Conservation (phyloP, 2,113 vertebrate species). For the Solea solea region DNA sequence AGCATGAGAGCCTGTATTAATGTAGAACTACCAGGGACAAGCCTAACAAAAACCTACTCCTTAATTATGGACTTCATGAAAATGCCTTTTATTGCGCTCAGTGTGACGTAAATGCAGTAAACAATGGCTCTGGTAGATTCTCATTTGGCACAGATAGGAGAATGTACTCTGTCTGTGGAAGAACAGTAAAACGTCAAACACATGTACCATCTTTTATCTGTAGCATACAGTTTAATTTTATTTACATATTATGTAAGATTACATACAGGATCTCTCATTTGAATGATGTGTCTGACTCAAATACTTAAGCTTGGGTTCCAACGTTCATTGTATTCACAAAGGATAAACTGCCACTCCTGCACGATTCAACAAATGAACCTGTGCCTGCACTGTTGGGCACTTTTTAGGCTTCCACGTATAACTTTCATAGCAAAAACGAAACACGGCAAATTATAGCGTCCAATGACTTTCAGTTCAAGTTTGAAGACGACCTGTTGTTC, state of each 20-base stretch:
- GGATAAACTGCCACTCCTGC: too few relatives aligned
- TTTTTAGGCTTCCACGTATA: not conserved
- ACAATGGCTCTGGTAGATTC: conserved; percentile 30
- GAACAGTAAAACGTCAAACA: conserved; percentile 10
- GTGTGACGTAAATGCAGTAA: conserved; percentile 40
- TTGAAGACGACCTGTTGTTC: not conserved
- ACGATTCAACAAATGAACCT: not conserved
- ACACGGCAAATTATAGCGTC: too few relatives aligned
- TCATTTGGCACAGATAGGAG: conserved; percentile 12
- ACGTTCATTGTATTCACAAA: too few relatives aligned
- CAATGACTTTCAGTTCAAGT: not conserved
- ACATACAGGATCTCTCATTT: too few relatives aligned
- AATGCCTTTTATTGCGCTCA: conserved; percentile 49
- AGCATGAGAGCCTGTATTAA: conserved; percentile 58
- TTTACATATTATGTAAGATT: too few relatives aligned
- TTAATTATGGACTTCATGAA: conserved; percentile 57
- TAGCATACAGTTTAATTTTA: not conserved
- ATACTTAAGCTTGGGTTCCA: too few relatives aligned
- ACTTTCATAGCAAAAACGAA: not conserved
- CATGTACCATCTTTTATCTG: conserved; percentile 17
- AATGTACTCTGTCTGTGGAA: conserved; percentile 9
- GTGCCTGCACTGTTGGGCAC: not conserved
- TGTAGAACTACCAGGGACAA: conserved; percentile 38
- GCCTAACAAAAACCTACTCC: conserved; percentile 43
- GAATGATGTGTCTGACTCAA: too few relatives aligned